Base-by-base conservation (phyloP, 2,113 vertebrate genomes). In the Sakesphorus luctuosus region DNA sequence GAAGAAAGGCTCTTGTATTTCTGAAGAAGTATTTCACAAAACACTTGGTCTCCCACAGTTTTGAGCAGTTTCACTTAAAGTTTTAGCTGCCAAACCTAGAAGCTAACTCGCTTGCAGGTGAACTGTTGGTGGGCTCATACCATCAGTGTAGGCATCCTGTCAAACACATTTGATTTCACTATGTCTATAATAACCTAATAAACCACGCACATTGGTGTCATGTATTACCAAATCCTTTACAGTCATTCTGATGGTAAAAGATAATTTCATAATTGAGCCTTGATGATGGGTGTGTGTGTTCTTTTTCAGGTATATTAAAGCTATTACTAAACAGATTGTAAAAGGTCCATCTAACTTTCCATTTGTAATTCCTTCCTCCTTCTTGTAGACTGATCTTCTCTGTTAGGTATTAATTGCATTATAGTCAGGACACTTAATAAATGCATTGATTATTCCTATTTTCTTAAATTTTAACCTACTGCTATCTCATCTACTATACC, bases 341-440 rank as follows among this genome's bases (percentile, higher is more conserved):
- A 59, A 88, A 76, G n/a, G 31, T 28, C 28, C 6, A 23, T 84
- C 13, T 35, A 38, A 25, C 3, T 56, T 85, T 77, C 10, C 2
- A 4, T 62, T 62, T 88, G 18, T 78, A 13, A 56, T 43, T 90
- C 20, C 20, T 56, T 65, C 36, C 20, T 77, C 11, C 19, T 65
- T 49, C 17, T 10, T 29, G 4, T 29, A 44, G 20, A 46, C 7
- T 43, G 8, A 1, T 73, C 12, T 68, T 1, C 0, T 31, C 49
- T 61, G 16, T 25, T 46, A 17, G 59, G 26, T 29, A 38, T 25
- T 55, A 65, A 72, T 49, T 46, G 13, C 31, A 44, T 62, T 67
- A 40, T 13, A 50, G 18, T 47, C 20, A 69, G 14, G 61, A 38
- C 6, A 31, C 21, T 68, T 55, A 55, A 80, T 1, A 76, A 71